Evolutionary conservation across 2,113 vertebrate species (phyloP).

Genomic region (Lamprotornis superbus): DNA sequence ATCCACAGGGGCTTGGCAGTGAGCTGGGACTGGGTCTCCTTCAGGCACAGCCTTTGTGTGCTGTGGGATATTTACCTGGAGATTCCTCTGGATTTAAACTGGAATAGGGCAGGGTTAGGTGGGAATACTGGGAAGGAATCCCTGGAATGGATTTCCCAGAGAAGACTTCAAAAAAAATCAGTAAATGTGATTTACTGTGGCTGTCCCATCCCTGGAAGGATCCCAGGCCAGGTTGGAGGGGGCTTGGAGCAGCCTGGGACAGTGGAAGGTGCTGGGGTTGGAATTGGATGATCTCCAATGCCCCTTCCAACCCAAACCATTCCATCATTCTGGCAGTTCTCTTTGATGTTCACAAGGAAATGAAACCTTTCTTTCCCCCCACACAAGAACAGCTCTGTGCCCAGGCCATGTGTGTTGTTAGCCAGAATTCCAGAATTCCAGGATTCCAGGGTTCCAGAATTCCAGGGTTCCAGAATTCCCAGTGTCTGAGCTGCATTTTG

Average conservation of each 20-base stretch:
- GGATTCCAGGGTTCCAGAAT: neutral
- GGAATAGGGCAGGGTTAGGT: neutral
- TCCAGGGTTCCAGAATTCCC: neutral
- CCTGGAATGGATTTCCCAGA: neutral
- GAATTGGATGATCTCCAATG: fast-evolving
- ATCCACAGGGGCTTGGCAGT: too few species aligned
- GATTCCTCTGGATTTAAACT: neutral
- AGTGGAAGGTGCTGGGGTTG: neutral
- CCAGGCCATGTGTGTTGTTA: neutral
- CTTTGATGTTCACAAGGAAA: neutral
- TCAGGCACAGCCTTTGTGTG: neutral
- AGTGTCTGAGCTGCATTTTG: neutral
- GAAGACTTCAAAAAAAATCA: neutral
- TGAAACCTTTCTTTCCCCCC: neutral
- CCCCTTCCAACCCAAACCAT: neutral
- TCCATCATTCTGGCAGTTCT: neutral
- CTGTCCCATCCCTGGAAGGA: neutral
- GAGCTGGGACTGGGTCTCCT: neutral
- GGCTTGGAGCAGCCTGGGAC: neutral
- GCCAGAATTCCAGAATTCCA: neutral
- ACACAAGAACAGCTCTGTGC: neutral
- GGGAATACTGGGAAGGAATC: neutral
- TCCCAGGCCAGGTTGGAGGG: fast-evolving
- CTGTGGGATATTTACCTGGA: neutral
- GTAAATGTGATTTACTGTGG: neutral